Conservation (phyloP, 2,113 vertebrate species). For the Leptodactylus fuscus region DNA sequence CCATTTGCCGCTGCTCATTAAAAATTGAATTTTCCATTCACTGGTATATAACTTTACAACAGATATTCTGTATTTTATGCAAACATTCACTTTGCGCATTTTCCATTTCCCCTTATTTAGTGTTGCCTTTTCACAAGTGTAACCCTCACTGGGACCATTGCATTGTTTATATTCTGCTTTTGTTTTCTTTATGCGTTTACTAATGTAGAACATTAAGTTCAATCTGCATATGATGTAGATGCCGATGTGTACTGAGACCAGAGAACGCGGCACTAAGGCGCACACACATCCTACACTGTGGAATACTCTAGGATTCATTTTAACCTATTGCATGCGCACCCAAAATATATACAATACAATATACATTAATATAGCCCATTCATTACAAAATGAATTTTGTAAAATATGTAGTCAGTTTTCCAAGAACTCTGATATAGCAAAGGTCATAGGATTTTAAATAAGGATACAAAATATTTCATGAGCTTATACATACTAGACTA, state of each 20-base stretch:
- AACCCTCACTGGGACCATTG: conserved; percentile 34
- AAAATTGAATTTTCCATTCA: conserved; percentile 32
- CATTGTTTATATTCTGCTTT: conserved; percentile 36
- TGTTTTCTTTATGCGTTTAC: conserved; percentile 48
- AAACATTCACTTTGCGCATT: conserved; percentile 24
- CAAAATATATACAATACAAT: too few relatives aligned
- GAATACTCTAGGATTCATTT: background rate
- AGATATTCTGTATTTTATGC: conserved; percentile 32
- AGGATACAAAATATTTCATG: too few relatives aligned
- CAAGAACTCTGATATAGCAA: too few relatives aligned
- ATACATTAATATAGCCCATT: too few relatives aligned
- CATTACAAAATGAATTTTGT: too few relatives aligned
- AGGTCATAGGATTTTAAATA: too few relatives aligned
- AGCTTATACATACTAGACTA: too few relatives aligned
- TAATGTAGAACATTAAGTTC: conserved; percentile 24
- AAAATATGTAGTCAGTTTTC: too few relatives aligned
- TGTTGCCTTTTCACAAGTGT: conserved; percentile 34
- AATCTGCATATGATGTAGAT: conserved; percentile 20
- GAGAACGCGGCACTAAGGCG: background rate
- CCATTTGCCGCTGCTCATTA: conserved; percentile 39
- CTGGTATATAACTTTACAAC: conserved; percentile 18
- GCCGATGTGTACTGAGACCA: background rate
- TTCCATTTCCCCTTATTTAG: conserved; percentile 15
- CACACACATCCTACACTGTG: background rate
- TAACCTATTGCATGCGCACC: background rate